Evolutionary conservation across 2,797 vertebrate genomes (phyloP), one percentile per base, ranked within the genome.

Genomic region (Dallia pectoralis): DNA sequence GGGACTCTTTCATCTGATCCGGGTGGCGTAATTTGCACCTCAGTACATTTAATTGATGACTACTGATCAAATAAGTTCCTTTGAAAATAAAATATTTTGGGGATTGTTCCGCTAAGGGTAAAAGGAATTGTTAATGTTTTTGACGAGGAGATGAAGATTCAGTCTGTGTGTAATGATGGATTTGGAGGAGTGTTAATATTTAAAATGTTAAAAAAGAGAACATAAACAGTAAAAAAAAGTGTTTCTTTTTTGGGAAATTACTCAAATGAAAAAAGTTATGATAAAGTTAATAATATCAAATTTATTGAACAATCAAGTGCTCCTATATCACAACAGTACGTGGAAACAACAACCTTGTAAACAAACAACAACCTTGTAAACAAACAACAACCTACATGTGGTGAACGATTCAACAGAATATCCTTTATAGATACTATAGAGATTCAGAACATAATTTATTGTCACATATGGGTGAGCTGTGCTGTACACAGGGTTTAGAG

Each of bases 81-180:
- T 90, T 92, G 89, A 92, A 92, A 92, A 88, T 87, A 87, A 87
- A 89, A 84, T 88, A 89, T 87, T 44, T 44, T 0, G 9, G 9
- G 84, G 86, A 89, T 89, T 90, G 87, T 89, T 91, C 81, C 40
- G 14, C 9, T 44, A 11, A 44, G 14, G 40, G 91, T 87, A 93
- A 93, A 93, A 93, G 87, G 90, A 94, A 93, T 93, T 92, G 78
- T 91, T 93, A 93, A 93, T 94, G 92, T 76, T 88, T 62, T 82
- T 82, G 86, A 89, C 87, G 86, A 91, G 88, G 85, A 76, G 78
- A 77, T 78, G 75, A 70, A 49, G 74, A 80, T 74, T 75, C 40
- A 74, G 67, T 76, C 71, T 33, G 44, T 70, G 70, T 53, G 70
- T 79, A 72, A 74, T 80, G 84, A 85, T 76, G 84, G 83, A 70